Evolutionary conservation across 2,888 invertebrate species (phyloP).

Genomic region (Aphelenchoides bicaudatus): DNA sequence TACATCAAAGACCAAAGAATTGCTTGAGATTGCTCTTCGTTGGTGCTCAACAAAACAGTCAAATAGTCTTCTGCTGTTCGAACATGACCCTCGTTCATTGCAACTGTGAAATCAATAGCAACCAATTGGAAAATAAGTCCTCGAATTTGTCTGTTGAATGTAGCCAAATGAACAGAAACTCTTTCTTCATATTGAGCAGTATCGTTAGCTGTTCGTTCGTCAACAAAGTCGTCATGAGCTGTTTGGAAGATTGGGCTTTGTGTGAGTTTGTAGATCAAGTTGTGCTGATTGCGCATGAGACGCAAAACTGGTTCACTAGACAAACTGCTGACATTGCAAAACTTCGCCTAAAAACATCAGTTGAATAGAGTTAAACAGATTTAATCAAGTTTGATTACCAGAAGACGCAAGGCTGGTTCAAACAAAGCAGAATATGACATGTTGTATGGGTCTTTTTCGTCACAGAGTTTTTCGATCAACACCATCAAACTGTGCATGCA

Average conservation of each 20-base stretch:
- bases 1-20: constrained; percentile 28
- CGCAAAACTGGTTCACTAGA: constrained; percentile 36
- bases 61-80: constrained; percentile 29
- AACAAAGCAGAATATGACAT: constrained; percentile 46
- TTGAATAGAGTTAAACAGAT: not conserved
- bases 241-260: constrained; percentile 34
- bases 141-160: constrained; percentile 28
- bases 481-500: constrained; percentile 49
- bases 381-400: constrained; percentile 36
- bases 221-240: not conserved
- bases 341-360: constrained; percentile 25
- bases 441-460: constrained; percentile 33
- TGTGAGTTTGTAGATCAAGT: constrained; percentile 44
- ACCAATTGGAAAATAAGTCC: constrained; percentile 53
- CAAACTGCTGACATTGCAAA: constrained; percentile 27
- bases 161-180: constrained; percentile 10
- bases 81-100: constrained; percentile 35
- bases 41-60: constrained; percentile 13
- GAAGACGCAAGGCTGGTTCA: constrained; percentile 49
- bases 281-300: constrained; percentile 39
- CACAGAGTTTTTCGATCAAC: constrained; percentile 42
- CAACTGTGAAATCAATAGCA: constrained; percentile 49
- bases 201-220: not conserved
- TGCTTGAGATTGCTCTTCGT: not conserved
- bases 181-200: not conserved